Evolutionary conservation across 2,797 vertebrate species (phyloP).

Genomic region (Harpagifer antarcticus): DNA sequence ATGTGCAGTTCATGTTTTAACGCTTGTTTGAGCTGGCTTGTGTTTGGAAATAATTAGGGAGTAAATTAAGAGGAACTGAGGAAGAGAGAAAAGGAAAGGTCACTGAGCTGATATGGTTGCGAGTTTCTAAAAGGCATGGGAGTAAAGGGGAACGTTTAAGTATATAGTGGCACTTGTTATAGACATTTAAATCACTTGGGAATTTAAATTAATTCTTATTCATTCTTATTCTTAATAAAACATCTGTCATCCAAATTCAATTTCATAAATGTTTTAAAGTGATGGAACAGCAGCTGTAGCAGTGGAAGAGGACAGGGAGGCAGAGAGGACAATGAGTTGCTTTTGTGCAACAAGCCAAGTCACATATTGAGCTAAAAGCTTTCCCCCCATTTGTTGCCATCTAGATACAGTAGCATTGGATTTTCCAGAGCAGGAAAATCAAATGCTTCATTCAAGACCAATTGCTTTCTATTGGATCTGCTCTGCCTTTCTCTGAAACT

Average conservation of each 20-base stretch:
- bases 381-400: conserved; percentile 55
- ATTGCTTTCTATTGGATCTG: conserved; percentile 72
- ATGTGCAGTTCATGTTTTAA: conserved; percentile 40
- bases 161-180: conserved; percentile 23
- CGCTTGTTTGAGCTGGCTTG: conserved; percentile 44
- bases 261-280: conserved; percentile 20
- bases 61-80: conserved; percentile 43
- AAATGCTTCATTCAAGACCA: conserved; percentile 79
- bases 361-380: conserved; percentile 75
- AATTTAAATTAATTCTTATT: conserved; percentile 7
- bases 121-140: conserved; percentile 27
- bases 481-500: conserved; percentile 64
- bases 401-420: conserved; percentile 73
- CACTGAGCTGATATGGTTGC: conserved; percentile 52
- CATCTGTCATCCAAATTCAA: conserved; percentile 17
- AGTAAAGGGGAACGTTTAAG: not conserved
- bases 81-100: conserved; percentile 21
- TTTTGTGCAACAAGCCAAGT: conserved; percentile 67
- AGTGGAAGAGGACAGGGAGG: conserved; percentile 43
- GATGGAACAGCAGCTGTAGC: conserved; percentile 31
- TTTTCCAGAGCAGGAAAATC: conserved; percentile 83
- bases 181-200: conserved; percentile 8
- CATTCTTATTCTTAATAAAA: conserved; percentile 5
- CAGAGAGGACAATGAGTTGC: conserved; percentile 65
- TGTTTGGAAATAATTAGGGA: conserved; percentile 54